phyloP scores from a whole-genome alignment of 2,113 vertebrate genomes.

The Onychostruthus taczanowskii region DNA sequence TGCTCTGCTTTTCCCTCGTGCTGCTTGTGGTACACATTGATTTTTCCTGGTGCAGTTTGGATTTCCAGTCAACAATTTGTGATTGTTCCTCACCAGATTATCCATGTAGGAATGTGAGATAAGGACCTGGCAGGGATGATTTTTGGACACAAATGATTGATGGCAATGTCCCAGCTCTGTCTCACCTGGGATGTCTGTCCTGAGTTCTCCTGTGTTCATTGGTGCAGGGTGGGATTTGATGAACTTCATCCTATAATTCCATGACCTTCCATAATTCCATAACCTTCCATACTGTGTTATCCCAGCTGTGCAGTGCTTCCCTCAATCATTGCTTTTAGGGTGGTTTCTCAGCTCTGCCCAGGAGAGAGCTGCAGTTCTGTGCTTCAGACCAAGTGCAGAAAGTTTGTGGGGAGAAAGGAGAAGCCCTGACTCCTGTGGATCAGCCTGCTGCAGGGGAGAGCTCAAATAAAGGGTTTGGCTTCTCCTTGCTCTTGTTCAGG shows the following conservation, averaged over 20 bases:
- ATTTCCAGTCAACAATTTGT: accelerated
- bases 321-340: neutral
- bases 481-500: neutral
- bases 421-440: neutral
- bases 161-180: neutral
- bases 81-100: neutral
- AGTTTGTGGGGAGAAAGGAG: neutral
- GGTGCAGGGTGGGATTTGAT: neutral
- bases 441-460: neutral
- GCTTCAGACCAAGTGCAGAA: neutral
- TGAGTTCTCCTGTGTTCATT: neutral
- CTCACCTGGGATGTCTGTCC: neutral
- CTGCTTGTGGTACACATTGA: accelerated
- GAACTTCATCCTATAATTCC: neutral
- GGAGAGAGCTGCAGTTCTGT: neutral
- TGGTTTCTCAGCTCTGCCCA: neutral
- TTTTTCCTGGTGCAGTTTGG: neutral
- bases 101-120: neutral
- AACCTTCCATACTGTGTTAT: accelerated
- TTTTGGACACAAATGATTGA: neutral
- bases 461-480: neutral
- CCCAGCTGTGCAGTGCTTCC: neutral
- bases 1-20: neutral
- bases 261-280: neutral
- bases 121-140: neutral